These are phyloP conservation scores for Coelopa frigida DNA, from an alignment of 1,140 invertebrate genomes.

Conservation along the genomic window DNA sequence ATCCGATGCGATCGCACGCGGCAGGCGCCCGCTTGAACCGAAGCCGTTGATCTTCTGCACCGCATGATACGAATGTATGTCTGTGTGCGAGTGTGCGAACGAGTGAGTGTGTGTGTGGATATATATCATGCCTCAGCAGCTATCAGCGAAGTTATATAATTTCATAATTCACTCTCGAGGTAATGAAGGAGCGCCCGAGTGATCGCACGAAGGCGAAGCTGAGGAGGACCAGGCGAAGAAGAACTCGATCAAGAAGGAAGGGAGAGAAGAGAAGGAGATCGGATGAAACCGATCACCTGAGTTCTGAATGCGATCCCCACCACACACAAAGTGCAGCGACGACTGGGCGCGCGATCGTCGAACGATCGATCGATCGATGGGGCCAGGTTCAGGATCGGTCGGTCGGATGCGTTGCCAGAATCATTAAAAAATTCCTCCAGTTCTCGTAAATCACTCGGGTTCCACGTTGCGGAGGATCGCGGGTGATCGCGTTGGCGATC, in stretches of 20 bases:
- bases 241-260: neutral
- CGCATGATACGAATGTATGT: no score
- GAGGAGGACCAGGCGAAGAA: neutral
- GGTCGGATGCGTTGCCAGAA: neutral
- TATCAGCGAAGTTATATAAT: slow-evolving; percentile 7
- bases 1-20: no score
- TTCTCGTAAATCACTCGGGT: slow-evolving; percentile 6
- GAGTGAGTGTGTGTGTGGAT: no score
- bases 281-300: no score
- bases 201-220: no score
- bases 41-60: no score
- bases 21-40: no score
- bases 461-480: neutral
- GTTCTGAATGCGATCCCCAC: no score
- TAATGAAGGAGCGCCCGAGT: neutral
- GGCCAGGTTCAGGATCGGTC: neutral
- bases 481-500: no score
- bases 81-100: no score
- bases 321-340: no score
- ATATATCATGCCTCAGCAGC: neutral
- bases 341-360: neutral
- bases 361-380: neutral
- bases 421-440: slow-evolving; percentile 5
- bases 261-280: no score
- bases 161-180: slow-evolving; percentile 9